A percentile compares a stretch with the other conserved stretches of the same genome.
Conservation (phyloP, 2,797 vertebrate genomes). For the Microchirus variegatus region DNA sequence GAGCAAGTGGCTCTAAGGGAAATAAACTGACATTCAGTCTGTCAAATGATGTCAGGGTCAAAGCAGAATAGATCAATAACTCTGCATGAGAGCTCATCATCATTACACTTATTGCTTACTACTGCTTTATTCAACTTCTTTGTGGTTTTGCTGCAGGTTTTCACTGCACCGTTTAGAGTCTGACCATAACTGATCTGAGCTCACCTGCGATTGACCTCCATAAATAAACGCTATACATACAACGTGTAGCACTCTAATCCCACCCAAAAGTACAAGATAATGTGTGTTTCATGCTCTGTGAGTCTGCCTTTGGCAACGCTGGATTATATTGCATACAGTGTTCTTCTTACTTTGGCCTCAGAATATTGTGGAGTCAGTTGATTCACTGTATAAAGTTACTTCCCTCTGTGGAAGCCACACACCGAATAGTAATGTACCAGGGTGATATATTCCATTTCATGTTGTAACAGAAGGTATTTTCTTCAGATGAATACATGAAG, state of each 20-base stretch:
- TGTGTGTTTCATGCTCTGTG: constrained; percentile 7
- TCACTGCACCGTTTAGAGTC: constrained; percentile 85
- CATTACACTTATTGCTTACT: constrained; percentile 2
- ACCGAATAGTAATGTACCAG: constrained; percentile 2
- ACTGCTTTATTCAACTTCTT: neutral
- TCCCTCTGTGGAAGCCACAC: constrained; percentile 12
- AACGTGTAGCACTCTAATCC: constrained; percentile 85
- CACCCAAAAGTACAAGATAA: constrained; percentile 83
- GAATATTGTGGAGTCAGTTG: neutral
- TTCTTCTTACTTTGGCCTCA: neutral
- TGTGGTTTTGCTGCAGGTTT: constrained; percentile 77
- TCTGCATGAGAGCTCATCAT: neutral
- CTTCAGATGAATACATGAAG: constrained; percentile 28
- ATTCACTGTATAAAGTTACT: neutral
- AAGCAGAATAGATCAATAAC: too few species aligned
- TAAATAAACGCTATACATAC: constrained; percentile 1
- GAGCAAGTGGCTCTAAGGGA: too few species aligned
- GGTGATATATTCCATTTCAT: constrained; percentile 3
- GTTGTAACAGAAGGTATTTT: constrained; percentile 11
- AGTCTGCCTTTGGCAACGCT: neutral
- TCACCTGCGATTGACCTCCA: constrained; percentile 87
- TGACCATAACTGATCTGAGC: constrained; percentile 80
- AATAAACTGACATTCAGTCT: too few species aligned
- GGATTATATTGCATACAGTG: neutral
- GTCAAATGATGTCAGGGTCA: too few species aligned